These are phyloP conservation scores for Ridgeia piscesae DNA, from an alignment of 1,140 invertebrate genomes.

Conservation along the genomic window DNA sequence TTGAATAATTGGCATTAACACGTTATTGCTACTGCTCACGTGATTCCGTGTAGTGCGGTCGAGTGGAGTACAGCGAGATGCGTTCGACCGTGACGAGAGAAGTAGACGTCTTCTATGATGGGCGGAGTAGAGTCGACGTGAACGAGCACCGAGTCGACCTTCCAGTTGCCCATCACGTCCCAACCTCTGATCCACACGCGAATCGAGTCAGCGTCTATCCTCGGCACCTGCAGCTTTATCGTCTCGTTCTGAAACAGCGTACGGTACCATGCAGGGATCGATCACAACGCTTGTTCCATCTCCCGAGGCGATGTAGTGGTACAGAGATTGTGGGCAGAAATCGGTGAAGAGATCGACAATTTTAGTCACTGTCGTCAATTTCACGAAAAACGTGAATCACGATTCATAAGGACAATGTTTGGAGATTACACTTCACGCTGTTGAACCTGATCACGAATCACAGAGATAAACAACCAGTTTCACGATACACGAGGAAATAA, in stretches of 20 bases:
- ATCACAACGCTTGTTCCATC: too few species aligned
- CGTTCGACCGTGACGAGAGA: not conserved
- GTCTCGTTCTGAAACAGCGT: not conserved
- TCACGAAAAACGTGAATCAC: too few species aligned
- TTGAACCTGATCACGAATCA: too few species aligned
- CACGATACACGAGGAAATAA: too few species aligned
- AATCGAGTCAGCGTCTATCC: not conserved
- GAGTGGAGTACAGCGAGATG: not conserved
- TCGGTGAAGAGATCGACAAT: too few species aligned
- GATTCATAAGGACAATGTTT: too few species aligned
- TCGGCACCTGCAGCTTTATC: not conserved
- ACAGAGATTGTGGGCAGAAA: too few species aligned
- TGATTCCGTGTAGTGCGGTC: not conserved
- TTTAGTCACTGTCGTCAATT: too few species aligned
- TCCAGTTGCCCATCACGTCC: not conserved
- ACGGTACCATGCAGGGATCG: not conserved
- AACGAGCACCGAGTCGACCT: not conserved
- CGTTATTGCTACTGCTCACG: not conserved
- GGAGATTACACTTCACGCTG: too few species aligned
- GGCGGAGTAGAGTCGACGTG: conserved; percentile 6
- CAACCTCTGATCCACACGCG: not conserved
- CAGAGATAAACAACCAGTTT: too few species aligned
- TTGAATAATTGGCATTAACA: too few species aligned
- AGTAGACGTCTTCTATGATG: conserved; percentile 4
- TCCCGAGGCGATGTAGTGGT: too few species aligned